These are phyloP conservation scores for Cosmopolites sordidus DNA, from an alignment of 2,888 invertebrate genomes.

Conservation along the genomic window DNA sequence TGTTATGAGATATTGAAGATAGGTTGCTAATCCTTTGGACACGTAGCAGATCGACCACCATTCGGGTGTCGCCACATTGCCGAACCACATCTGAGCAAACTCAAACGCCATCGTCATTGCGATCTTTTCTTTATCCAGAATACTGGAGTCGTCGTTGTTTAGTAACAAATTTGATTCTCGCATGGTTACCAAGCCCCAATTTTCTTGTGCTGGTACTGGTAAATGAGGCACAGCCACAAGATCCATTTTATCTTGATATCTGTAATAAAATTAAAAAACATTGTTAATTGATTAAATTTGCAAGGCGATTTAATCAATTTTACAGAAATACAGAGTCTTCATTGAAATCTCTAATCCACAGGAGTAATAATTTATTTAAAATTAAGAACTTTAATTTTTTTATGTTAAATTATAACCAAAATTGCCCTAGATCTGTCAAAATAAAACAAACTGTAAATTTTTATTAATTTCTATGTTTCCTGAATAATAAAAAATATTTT, in stretches of 20 bases:
- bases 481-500: no score
- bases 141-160: conserved; percentile 45
- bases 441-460: no score
- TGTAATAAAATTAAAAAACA: conserved; percentile 30
- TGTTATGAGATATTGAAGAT: conserved; percentile 66
- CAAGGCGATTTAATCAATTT: no score
- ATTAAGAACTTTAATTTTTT: no score
- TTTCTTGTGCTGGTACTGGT: conserved; percentile 81
- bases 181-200: conserved; percentile 71
- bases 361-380: no score
- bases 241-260: conserved; percentile 59
- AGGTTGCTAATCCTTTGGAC: conserved; percentile 71
- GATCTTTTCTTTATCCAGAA: conserved; percentile 57
- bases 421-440: no score
- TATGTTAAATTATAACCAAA: no score
- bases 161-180: conserved; percentile 58
- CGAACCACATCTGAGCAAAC: conserved; percentile 79
- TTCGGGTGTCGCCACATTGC: conserved; percentile 67
- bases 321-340: no score
- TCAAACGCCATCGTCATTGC: conserved; percentile 71
- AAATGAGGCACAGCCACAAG: conserved; percentile 80
- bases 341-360: no score
- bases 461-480: no score
- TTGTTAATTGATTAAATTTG: no score
- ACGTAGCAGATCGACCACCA: conserved; percentile 76